A percentile compares a stretch with the other conserved stretches of the same genome.
phyloP scores from a whole-genome alignment of 1,140 invertebrate genomes.

The Habropoda laboriosa region DNA sequence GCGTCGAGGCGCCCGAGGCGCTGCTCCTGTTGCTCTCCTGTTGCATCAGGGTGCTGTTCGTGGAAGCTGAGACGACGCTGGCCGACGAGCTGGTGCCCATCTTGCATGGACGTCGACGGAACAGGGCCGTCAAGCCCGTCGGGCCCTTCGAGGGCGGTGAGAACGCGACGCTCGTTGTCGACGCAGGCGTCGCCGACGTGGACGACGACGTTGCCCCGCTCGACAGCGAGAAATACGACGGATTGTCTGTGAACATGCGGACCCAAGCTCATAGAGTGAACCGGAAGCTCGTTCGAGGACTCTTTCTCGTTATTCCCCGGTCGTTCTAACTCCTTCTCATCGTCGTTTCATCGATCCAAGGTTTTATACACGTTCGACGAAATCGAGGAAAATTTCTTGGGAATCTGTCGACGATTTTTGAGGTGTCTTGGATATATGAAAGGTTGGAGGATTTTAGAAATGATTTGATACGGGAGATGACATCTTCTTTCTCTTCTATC shows the following conservation, averaged over 20 bases:
- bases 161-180: constrained; percentile 32
- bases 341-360: background rate
- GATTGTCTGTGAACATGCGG: constrained; percentile 83
- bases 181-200: constrained; percentile 47
- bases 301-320: background rate
- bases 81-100: constrained; percentile 72
- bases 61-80: constrained; percentile 66
- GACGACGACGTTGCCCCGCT: constrained; percentile 61
- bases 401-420: no score
- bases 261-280: constrained; percentile 29
- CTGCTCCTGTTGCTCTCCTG: constrained; percentile 63
- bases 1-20: constrained; percentile 60
- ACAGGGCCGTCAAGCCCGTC: constrained; percentile 70
- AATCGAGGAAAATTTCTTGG: no score
- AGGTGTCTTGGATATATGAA: no score
- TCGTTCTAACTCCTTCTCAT: background rate
- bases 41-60: constrained; percentile 62
- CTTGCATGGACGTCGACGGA: constrained; percentile 70
- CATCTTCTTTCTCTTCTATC: no score
- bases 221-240: constrained; percentile 84
- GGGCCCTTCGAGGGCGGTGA: constrained; percentile 30
- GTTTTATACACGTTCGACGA: background rate
- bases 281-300: background rate
- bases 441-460: no score
- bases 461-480: no score